Conservation (phyloP, 1,140 invertebrate species). For the Apis dorsata region DNA sequence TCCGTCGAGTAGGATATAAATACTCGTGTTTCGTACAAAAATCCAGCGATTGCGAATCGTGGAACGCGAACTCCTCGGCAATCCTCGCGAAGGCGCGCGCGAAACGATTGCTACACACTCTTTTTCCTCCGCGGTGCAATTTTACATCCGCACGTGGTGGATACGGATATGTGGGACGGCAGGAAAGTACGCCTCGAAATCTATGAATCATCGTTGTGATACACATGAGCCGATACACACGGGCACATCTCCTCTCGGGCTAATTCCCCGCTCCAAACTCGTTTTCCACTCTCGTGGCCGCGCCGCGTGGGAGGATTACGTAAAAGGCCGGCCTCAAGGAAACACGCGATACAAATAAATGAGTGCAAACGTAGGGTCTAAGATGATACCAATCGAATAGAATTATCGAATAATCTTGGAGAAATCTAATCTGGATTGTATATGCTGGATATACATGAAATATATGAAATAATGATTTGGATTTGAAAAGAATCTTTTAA, state of each 20-base stretch:
- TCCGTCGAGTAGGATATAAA: constrained; percentile 20
- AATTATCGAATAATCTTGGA: too few species aligned
- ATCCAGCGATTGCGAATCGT: constrained; percentile 48
- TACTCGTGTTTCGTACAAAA: constrained; percentile 34
- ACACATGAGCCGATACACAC: constrained; percentile 38
- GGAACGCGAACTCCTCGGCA: constrained; percentile 29
- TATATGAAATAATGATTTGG: too few species aligned
- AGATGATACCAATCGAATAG: constrained; percentile 37
- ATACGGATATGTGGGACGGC: constrained; percentile 57
- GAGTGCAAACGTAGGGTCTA: constrained; percentile 46
- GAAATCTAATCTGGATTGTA: too few species aligned
- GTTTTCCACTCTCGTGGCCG: constrained; percentile 37
- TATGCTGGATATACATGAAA: too few species aligned
- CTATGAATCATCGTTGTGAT: constrained; percentile 64
- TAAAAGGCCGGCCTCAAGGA: constrained; percentile 54
- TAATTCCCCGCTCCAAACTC: constrained; percentile 40
- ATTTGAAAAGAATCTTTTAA: too few species aligned
- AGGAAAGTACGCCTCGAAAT: constrained; percentile 62
- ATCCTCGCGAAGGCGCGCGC: constrained; percentile 54
- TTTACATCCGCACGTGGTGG: constrained; percentile 61
- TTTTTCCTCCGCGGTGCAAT: constrained; percentile 58
- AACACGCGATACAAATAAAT: constrained; percentile 53
- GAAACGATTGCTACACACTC: constrained; percentile 60
- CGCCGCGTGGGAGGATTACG: constrained; percentile 61
- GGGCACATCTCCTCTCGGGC: constrained; percentile 38